Evolutionary conservation across 2,113 vertebrate genomes (phyloP).

Genomic region (Elachura formosa): DNA sequence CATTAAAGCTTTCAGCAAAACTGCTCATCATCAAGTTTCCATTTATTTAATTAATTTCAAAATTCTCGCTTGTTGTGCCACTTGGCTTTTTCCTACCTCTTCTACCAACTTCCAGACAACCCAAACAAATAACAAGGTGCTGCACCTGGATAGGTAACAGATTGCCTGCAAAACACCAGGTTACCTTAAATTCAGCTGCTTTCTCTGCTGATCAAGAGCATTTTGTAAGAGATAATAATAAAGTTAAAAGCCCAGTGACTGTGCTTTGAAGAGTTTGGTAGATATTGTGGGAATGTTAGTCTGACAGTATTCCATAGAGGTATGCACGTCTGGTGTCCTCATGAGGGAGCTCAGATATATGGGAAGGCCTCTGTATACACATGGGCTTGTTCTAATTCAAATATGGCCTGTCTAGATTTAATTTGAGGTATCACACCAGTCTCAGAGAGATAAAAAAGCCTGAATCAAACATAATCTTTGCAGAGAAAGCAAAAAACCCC

Average conservation of each 20-base stretch:
- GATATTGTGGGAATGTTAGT: background rate
- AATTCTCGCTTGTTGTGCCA: background rate
- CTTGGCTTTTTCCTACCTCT: background rate
- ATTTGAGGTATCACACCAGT: background rate
- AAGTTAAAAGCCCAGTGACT: background rate
- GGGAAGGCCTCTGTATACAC: background rate
- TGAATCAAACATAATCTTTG: background rate
- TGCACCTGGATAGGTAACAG: too few relatives aligned
- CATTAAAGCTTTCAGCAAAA: background rate
- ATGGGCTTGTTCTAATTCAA: background rate
- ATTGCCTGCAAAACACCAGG: background rate
- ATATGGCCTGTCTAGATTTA: background rate
- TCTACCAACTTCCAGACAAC: background rate
- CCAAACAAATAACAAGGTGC: background rate
- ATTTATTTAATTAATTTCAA: background rate
- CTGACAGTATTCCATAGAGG: rapidly evolving
- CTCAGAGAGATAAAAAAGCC: background rate
- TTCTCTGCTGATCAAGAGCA: background rate
- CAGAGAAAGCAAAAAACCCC: background rate
- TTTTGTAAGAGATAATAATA: background rate
- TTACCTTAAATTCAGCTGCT: background rate
- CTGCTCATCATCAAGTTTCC: background rate
- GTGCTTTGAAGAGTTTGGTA: background rate
- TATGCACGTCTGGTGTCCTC: background rate
- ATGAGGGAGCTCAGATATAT: background rate